Conservation (phyloP, 2,888 invertebrate genomes). For the Xanthia icteritia region DNA sequence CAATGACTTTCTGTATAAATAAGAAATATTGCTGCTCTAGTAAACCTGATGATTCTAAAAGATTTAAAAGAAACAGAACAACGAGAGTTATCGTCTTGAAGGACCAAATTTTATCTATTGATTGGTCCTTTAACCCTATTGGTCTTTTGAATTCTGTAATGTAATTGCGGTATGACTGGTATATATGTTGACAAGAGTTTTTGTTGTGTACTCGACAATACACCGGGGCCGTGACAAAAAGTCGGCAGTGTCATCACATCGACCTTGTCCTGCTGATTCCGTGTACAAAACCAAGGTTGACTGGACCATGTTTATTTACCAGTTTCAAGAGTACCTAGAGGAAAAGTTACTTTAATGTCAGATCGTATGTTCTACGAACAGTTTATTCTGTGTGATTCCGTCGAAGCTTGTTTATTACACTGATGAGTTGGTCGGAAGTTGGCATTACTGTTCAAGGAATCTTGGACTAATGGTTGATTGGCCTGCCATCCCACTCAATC, state of each 20-base stretch:
- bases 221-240: conserved; percentile 72
- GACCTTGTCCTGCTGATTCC: conserved; percentile 81
- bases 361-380: not conserved
- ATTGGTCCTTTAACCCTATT: conserved; percentile 2
- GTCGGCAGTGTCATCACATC: conserved; percentile 76
- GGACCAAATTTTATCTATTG: not conserved
- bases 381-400: conserved; percentile 11
- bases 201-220: conserved; percentile 68
- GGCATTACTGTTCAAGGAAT: conserved; percentile 20
- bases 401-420: conserved; percentile 1
- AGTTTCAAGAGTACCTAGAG: conserved; percentile 33
- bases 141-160: conserved; percentile 25
- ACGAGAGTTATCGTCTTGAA: not conserved
- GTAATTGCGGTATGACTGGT: conserved; percentile 45
- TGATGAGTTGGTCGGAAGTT: conserved; percentile 29
- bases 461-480: conserved; percentile 4
- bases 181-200: conserved; percentile 61
- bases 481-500: not conserved
- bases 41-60: conserved; percentile 32
- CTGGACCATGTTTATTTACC: conserved; percentile 44
- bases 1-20: conserved; percentile 43
- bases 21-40: conserved; percentile 23
- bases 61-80: not conserved
- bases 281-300: conserved; percentile 79
- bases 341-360: conserved; percentile 32